Evolutionary conservation across 2,888 invertebrate genomes (phyloP).

Genomic region (Conistra vaccinii): DNA sequence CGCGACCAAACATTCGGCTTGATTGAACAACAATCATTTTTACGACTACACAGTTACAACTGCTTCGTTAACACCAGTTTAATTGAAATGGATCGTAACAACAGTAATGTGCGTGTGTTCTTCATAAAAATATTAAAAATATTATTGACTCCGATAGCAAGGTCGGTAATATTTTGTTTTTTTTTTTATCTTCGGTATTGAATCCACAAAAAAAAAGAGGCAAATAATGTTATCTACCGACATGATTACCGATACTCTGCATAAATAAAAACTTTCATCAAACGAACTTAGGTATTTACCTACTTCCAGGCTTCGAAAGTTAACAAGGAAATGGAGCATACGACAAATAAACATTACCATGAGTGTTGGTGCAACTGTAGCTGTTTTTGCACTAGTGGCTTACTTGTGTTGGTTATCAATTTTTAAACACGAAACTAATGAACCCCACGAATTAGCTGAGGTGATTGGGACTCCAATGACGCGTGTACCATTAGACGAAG

Average conservation of each 20-base stretch:
- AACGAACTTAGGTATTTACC: constrained; percentile 53
- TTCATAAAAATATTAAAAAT: constrained; percentile 68
- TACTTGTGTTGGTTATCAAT: constrained; percentile 71
- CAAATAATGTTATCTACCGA: neutral
- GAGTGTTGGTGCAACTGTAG: constrained; percentile 60
- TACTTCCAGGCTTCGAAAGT: constrained; percentile 76
- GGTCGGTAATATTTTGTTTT: constrained; percentile 65
- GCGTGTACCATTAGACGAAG: constrained; percentile 74
- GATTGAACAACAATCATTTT: constrained; percentile 37
- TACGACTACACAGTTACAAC: neutral
- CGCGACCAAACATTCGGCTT: constrained; percentile 28
- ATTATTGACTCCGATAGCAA: constrained; percentile 68
- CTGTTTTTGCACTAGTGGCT: constrained; percentile 72
- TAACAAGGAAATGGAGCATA: constrained; percentile 72
- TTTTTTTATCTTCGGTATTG: neutral
- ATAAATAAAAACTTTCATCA: neutral
- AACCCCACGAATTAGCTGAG: constrained; percentile 21
- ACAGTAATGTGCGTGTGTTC: constrained; percentile 52
- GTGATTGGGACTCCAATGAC: constrained; percentile 69
- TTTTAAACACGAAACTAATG: constrained; percentile 11
- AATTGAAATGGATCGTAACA: constrained; percentile 47
- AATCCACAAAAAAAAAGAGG: neutral
- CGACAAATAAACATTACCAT: constrained; percentile 74
- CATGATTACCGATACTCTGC: neutral
- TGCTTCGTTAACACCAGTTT: constrained; percentile 4